Evolutionary conservation across 2,888 invertebrate genomes (phyloP).

Genomic region (Apantesis nais): DNA sequence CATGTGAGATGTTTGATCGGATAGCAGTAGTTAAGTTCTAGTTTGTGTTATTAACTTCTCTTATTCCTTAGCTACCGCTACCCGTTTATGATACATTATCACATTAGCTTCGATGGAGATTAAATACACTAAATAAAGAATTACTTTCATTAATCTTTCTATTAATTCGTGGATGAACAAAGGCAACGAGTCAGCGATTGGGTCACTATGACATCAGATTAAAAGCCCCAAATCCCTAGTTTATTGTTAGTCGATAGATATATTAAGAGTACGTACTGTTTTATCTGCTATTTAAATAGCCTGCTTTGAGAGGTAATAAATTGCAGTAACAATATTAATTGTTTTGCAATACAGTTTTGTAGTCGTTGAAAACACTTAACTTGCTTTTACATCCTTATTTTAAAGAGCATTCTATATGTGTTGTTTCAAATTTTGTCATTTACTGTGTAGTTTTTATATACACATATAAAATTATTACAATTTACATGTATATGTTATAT

Average conservation of each 20-base stretch:
- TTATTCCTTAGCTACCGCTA: constrained; percentile 2
- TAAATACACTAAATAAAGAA: constrained; percentile 28
- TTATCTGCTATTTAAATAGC: not conserved
- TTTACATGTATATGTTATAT: not conserved
- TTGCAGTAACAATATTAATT: not conserved
- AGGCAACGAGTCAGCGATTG: constrained; percentile 41
- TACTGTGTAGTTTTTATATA: not conserved
- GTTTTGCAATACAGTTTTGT: not conserved
- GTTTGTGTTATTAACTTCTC: not conserved
- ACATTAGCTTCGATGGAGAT: constrained; percentile 16
- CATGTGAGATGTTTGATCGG: not conserved
- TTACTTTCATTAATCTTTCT: constrained; percentile 43
- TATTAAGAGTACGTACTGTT: constrained; percentile 9
- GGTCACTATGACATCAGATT: constrained; percentile 44
- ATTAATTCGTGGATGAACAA: constrained; percentile 43
- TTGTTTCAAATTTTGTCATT: not conserved
- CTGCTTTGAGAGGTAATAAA: not conserved
- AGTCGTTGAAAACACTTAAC: not conserved
- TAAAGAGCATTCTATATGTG: not conserved
- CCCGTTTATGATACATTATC: constrained; percentile 15
- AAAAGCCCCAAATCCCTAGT: constrained; percentile 38
- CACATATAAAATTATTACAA: not conserved
- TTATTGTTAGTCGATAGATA: constrained; percentile 44
- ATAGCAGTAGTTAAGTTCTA: not conserved
- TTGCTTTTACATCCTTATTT: not conserved